These are phyloP conservation scores for Phalangium opilio DNA, from an alignment of 2,888 invertebrate genomes.

Conservation along the genomic window DNA sequence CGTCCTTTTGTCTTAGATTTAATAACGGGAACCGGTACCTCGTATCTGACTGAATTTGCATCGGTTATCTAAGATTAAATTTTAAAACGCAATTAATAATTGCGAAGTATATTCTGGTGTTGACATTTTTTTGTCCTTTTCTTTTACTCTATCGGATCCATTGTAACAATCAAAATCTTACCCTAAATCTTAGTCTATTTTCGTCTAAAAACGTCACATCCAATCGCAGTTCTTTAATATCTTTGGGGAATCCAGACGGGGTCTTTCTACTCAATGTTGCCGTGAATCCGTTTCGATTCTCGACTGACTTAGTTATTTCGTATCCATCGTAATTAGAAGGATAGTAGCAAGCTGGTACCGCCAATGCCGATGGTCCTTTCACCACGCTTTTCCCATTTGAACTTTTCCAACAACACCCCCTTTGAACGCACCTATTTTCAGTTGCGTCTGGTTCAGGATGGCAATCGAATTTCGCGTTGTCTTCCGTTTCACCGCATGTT, in stretches of 20 bases:
- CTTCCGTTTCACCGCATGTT: no score
- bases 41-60: no score
- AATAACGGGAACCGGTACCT: no score
- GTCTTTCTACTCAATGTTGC: slow-evolving; percentile 6
- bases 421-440: slow-evolving; percentile 5
- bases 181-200: no score
- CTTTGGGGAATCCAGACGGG: slow-evolving; percentile 15
- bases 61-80: no score
- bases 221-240: slow-evolving; percentile 6
- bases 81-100: no score
- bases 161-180: no score
- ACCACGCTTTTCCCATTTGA: not conserved
- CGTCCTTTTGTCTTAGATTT: no score
- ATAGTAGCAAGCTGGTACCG: slow-evolving; percentile 14
- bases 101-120: no score
- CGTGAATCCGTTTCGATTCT: slow-evolving; percentile 1
- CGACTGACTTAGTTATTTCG: not conserved
- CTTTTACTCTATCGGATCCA: no score
- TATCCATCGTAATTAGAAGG: slow-evolving; percentile 14
- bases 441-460: slow-evolving; percentile 9
- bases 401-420: slow-evolving; percentile 12
- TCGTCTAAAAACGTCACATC: not conserved
- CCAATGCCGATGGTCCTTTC: slow-evolving; percentile 1
- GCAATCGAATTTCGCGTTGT: slow-evolving; percentile 13
- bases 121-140: no score